Percentiles rank a stretch among this genome's conserved stretches.
phyloP scores from a whole-genome alignment of 1,140 invertebrate species.

The Pemphigus obesinymphae region DNA sequence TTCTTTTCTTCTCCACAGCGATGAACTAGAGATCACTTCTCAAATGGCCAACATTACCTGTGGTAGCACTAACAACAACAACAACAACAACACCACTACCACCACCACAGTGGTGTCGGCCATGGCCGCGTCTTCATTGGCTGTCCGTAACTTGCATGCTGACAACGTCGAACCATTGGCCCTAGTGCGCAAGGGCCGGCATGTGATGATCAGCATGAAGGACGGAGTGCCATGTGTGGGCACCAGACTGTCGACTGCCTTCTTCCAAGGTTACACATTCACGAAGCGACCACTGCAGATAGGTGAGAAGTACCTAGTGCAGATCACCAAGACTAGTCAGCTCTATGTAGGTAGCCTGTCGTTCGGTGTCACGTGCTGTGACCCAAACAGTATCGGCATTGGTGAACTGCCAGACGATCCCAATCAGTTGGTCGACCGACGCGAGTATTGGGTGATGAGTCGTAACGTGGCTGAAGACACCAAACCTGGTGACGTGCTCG shows the following conservation, averaged over 20 bases:
- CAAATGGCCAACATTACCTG: constrained; percentile 13
- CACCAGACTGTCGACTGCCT: constrained; percentile 74
- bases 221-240: constrained; percentile 57
- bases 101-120: background rate
- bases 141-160: background rate
- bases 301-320: constrained; percentile 81
- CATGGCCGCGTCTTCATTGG: background rate
- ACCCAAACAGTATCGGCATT: constrained; percentile 68
- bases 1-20: background rate
- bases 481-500: constrained; percentile 80
- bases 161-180: background rate
- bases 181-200: constrained; percentile 13
- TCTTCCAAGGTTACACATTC: constrained; percentile 92
- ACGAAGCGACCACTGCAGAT: constrained; percentile 75
- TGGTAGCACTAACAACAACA: too few species aligned
- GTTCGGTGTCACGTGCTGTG: constrained; percentile 88
- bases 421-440: constrained; percentile 85
- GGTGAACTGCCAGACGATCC: constrained; percentile 87
- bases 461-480: constrained; percentile 83
- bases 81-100: too few species aligned
- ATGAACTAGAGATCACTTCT: background rate
- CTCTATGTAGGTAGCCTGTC: constrained; percentile 84
- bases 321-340: constrained; percentile 75
- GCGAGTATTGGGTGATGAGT: constrained; percentile 92
- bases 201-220: constrained; percentile 27